Conservation (phyloP, 2,888 invertebrate genomes). For the Rotaria socialis region DNA sequence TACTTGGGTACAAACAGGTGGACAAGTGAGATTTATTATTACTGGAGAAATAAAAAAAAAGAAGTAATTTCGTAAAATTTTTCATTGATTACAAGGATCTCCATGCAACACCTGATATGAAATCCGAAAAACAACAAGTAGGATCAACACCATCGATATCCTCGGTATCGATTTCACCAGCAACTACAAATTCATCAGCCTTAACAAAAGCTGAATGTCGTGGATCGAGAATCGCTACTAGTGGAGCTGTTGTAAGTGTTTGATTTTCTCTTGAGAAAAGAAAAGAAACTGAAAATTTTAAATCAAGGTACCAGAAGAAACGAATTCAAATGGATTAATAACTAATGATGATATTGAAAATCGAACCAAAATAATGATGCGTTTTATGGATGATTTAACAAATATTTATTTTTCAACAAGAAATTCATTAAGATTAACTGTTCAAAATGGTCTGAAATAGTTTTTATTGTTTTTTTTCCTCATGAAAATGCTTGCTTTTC, state of each 20-base stretch:
- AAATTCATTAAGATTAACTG: neutral
- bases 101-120: conserved; percentile 21
- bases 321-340: neutral
- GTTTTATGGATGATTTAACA: conserved; percentile 31
- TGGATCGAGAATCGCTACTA: neutral
- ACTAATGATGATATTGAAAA: neutral
- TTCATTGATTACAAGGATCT: neutral
- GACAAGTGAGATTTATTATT: neutral
- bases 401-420: conserved; percentile 33
- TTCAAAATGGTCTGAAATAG: neutral
- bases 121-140: neutral
- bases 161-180: neutral
- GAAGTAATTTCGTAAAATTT: too few species aligned
- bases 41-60: too few species aligned
- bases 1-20: neutral
- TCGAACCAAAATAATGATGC: conserved; percentile 15
- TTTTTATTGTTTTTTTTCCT: too few species aligned
- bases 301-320: conserved; percentile 3
- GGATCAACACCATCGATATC: neutral
- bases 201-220: neutral
- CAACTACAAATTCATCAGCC: neutral
- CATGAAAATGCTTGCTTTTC: too few species aligned
- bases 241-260: conserved; percentile 3
- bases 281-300: neutral
- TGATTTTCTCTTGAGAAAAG: neutral